These are phyloP conservation scores for Apodemus agrarius DNA, from an alignment of 2,797 vertebrate species.

Conservation along the genomic window DNA sequence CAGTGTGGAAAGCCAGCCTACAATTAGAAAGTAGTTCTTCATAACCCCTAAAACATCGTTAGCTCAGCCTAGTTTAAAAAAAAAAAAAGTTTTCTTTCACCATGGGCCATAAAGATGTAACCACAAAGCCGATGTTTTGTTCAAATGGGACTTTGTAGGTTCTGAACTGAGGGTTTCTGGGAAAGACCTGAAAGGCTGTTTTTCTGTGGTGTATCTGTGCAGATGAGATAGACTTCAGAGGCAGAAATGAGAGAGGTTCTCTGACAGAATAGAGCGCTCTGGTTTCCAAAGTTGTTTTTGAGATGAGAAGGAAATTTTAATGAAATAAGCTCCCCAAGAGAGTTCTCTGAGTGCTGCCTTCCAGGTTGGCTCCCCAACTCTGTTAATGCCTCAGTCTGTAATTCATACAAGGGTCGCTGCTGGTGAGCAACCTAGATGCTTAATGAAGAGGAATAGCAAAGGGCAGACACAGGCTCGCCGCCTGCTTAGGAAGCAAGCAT, in stretches of 20 bases:
- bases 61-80: slow-evolving; percentile 18
- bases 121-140: slow-evolving; percentile 36
- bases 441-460: neutral
- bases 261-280: neutral
- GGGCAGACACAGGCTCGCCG: neutral
- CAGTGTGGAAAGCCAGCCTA: neutral
- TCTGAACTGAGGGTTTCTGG: slow-evolving; percentile 38
- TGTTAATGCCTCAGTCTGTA: neutral
- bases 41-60: neutral
- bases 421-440: neutral
- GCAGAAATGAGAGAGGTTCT: neutral
- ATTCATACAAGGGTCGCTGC: neutral
- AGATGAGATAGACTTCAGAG: slow-evolving; percentile 31
- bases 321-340: neutral
- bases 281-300: neutral
- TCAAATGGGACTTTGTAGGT: slow-evolving; percentile 23
- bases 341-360: neutral
- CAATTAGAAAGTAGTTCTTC: slow-evolving; percentile 14
- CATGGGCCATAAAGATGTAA: neutral
- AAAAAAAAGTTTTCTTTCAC: slow-evolving; percentile 50
- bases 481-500: neutral
- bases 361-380: neutral
- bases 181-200: neutral
- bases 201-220: neutral
- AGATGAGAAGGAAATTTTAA: neutral